These are phyloP conservation scores for Heterodera schachtii DNA, from an alignment of 1,140 invertebrate genomes.

Conservation along the genomic window DNA sequence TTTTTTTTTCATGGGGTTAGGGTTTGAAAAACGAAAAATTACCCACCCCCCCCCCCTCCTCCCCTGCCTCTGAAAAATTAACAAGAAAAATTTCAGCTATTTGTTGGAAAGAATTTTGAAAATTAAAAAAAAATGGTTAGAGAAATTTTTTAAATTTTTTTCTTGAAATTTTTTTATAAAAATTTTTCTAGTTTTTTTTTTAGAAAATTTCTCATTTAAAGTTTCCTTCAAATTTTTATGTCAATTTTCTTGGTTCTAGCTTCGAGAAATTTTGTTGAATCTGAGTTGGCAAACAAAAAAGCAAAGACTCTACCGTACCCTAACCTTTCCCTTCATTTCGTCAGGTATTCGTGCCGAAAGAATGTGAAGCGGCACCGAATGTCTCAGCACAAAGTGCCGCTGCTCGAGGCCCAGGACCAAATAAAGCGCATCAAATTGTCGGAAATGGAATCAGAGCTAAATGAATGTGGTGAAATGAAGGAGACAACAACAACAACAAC, in stretches of 20 bases:
- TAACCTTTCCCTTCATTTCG: neutral
- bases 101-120: neutral
- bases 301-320: neutral
- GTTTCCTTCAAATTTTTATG: no score
- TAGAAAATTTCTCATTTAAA: no score
- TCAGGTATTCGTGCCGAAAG: slow-evolving; percentile 56
- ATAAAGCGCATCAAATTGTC: slow-evolving; percentile 27
- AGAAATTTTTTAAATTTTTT: no score
- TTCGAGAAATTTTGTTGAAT: no score
- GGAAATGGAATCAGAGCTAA: slow-evolving; percentile 16
- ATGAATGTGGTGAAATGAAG: neutral
- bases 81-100: neutral
- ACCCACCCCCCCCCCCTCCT: no score
- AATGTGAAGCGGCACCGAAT: slow-evolving; percentile 57
- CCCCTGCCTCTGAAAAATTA: no score
- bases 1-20: neutral
- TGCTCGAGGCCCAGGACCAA: slow-evolving; percentile 32
- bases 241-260: no score
- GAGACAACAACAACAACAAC: neutral
- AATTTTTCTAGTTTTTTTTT: no score
- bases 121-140: neutral
- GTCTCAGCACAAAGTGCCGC: slow-evolving; percentile 52
- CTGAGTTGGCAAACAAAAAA: no score
- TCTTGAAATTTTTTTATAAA: no score
- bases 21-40: no score